phyloP scores from a whole-genome alignment of 2,113 vertebrate genomes.

The Mixornis gularis region DNA sequence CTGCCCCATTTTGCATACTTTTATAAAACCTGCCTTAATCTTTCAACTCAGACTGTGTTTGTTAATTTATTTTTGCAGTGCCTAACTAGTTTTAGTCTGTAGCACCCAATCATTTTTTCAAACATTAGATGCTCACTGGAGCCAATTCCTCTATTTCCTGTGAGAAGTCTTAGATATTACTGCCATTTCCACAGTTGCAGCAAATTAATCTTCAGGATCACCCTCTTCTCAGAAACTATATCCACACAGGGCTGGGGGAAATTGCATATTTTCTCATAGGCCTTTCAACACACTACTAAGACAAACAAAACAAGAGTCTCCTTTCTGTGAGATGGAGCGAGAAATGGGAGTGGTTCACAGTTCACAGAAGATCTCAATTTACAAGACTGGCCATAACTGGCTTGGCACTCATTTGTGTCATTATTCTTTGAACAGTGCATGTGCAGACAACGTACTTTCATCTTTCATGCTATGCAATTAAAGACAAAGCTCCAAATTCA shows the following conservation, averaged over 20 bases:
- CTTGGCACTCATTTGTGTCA: neutral
- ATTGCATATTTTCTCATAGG: accelerated
- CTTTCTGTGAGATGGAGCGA: neutral
- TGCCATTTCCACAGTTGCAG: neutral
- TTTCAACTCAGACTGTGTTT: neutral
- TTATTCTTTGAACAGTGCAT: neutral
- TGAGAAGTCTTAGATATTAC: neutral
- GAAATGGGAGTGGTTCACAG: neutral
- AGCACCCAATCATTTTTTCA: neutral
- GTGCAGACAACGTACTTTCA: neutral
- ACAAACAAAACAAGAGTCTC: neutral
- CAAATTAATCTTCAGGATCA: neutral
- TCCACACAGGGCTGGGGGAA: neutral
- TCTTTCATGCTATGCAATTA: neutral
- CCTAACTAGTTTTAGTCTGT: neutral
- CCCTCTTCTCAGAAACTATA: neutral
- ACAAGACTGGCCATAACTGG: neutral
- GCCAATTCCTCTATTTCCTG: neutral
- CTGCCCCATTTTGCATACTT: neutral
- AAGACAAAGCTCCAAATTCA: neutral
- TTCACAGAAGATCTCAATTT: neutral
- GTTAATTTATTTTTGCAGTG: neutral
- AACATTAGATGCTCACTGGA: neutral
- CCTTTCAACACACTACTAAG: neutral
- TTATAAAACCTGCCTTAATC: neutral